Base-by-base conservation (phyloP, 2,888 invertebrate genomes). In the Pemphredon lugubris region DNA sequence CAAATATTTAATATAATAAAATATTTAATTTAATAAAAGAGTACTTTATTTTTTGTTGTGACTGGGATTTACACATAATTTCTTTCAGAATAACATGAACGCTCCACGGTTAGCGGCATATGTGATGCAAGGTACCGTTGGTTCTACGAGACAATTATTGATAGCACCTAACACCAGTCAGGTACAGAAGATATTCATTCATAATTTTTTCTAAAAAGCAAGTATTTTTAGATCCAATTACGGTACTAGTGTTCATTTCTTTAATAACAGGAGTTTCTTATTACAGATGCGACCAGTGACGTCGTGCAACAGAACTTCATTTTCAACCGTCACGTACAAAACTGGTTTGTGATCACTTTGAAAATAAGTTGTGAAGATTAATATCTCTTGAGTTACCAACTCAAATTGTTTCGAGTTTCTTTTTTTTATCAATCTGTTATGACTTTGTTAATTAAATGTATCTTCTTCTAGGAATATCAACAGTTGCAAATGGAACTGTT, bases 61-160 rank as follows among this genome's bases (percentile, higher is more conserved):
- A n/a, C n/a, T n/a, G n/a, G n/a, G n/a, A n/a, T n/a, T n/a, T n/a
- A n/a, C n/a, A n/a, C n/a, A n/a, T n/a, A n/a, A n/a, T 34, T 45
- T 40, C 26, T 79, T 84, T 50, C 66, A 89, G 89, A 88, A 87
- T 77, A 89, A 87, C 77, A 84, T 84, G 73, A 86, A 81, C 67
- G 78, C 84, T 20, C 83, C 85, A 44, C 86, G 87, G 71, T 57
- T 89, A 59, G 75, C 88, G 59, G 75, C 88, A 3, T 89, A 88
- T 34, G 85, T 89, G n/a, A 87, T 89, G 87, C 89, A 87, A 58
- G 80, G 85, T 30, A 79, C 79, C 30, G 79, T 83, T 4, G 86
- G 84, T 32, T 61, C 85, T 23, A 66, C 84, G 14, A 85, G 87
- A 73, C 89, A 87, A 81, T 78, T 89, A 57, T 57, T 89, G 20